Evolutionary conservation across 1,140 invertebrate species (phyloP).

Genomic region (Zelostemma sp.): DNA sequence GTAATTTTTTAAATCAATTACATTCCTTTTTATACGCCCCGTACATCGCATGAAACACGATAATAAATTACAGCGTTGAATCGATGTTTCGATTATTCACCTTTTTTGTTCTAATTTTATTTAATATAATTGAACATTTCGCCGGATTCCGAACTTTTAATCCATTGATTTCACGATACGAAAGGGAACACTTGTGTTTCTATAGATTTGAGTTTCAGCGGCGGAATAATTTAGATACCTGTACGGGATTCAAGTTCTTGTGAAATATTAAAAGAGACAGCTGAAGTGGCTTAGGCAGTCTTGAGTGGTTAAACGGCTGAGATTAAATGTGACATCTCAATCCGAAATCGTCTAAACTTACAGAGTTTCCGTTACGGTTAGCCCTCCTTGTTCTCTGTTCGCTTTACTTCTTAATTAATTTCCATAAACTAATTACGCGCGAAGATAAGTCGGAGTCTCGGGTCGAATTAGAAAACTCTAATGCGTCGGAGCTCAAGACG

Average conservation of each 20-base stretch:
- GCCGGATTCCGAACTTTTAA: too few relatives aligned
- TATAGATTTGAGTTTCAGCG: not conserved
- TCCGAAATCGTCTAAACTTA: slow-evolving; percentile 52
- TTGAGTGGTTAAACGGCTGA: slow-evolving; percentile 54
- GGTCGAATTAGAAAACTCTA: slow-evolving; percentile 57
- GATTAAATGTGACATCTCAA: slow-evolving; percentile 55
- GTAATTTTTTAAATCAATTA: too few relatives aligned
- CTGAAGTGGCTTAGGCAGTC: slow-evolving; percentile 36
- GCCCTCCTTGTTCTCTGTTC: slow-evolving; percentile 20
- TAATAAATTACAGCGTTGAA: too few relatives aligned
- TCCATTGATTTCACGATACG: not conserved
- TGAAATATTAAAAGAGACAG: slow-evolving; percentile 15
- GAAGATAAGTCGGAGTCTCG: slow-evolving; percentile 52
- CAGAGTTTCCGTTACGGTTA: slow-evolving; percentile 21
- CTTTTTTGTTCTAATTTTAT: not conserved
- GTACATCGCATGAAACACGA: too few relatives aligned
- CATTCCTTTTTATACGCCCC: too few relatives aligned
- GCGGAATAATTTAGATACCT: not conserved
- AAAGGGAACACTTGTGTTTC: not conserved
- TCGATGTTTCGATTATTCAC: not conserved
- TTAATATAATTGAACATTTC: not conserved
- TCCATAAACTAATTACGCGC: slow-evolving; percentile 62
- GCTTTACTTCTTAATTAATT: slow-evolving; percentile 63
- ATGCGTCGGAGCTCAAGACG: slow-evolving; percentile 51
- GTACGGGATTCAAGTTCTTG: not conserved